These are phyloP conservation scores for Exocentrus adspersus DNA, from an alignment of 2,888 invertebrate genomes.

Conservation along the genomic window DNA sequence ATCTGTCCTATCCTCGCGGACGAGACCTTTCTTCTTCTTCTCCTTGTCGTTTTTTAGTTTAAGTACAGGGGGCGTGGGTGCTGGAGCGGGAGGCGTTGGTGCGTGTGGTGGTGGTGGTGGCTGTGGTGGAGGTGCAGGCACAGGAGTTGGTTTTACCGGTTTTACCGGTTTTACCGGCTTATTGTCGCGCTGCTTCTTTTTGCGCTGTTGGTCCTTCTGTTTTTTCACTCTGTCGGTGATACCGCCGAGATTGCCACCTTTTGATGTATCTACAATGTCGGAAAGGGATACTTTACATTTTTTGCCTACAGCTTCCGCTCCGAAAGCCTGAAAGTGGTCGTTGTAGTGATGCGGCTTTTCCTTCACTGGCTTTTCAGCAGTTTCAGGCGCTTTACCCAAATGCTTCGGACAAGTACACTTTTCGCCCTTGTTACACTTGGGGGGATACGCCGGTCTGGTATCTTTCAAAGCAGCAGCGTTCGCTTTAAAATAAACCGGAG, in stretches of 20 bases:
- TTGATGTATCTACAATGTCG: neutral
- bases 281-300: neutral
- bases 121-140: no score
- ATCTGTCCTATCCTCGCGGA: neutral
- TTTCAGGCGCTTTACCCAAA: no score
- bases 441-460: conserved; percentile 6
- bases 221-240: neutral
- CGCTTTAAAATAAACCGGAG: conserved; percentile 38
- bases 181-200: neutral
- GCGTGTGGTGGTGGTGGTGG: neutral
- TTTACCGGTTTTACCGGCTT: neutral
- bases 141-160: neutral
- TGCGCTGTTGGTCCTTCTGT: neutral
- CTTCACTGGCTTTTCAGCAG: no score
- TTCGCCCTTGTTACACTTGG: conserved; percentile 18
- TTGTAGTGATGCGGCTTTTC: no score
- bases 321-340: no score
- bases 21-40: neutral
- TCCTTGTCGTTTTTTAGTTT: neutral
- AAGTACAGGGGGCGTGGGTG: neutral
- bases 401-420: conserved; percentile 27
- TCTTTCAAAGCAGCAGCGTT: conserved; percentile 28
- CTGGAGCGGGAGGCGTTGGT: no score
- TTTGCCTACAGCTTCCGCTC: neutral
- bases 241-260: neutral